Evolutionary conservation across 2,888 invertebrate species (phyloP), one percentile per base, ranked within the genome.

Genomic region (Nemoura dubitans): DNA sequence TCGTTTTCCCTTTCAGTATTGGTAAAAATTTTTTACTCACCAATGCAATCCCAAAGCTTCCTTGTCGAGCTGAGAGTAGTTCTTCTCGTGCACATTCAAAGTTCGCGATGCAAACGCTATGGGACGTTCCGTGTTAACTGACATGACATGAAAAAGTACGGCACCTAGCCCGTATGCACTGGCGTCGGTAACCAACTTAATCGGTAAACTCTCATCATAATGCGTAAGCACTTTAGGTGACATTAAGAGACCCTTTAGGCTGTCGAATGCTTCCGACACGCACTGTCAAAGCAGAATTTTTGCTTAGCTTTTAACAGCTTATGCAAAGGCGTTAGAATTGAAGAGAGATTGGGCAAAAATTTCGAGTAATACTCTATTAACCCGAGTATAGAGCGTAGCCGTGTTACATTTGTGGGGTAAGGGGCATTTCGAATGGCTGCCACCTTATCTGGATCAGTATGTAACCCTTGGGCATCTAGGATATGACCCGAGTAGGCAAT

Each of bases 311-410:
- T 3, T 36, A 36, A 36, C 3, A 76, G 76, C 76, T n/a, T 26
- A 76, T 76, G 76, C 76, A 76, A 76, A 7, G 76, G 76, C 21
- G n/a, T 16, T 5, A 76, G 26, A 7, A 76, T 5, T 3, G 76
- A 7, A 7, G 76, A 76, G 6, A 16, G 76, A 30, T 77, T 26
- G 21, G 86, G 84, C 1, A 84, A 59, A 59, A 86, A 87, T 36
- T 82, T 29, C 14, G 28, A n/a, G 30, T 81, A 86, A 28, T 80
- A 87, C 28, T 86, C 27, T n/a, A 86, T n/a, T 42, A n/a, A 83
- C 0, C 86, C 80, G 14, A 84, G 43, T 30, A 36, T 86, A 16
- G 26, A 30, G 29, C 42, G 25, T 27, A 82, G 36, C 42, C 83
- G 81, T 30, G 42, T 76, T 16, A 83, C n/a, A 6, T 86, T 86